Percentiles rank a stretch among this genome's conserved stretches.
Conservation (phyloP, 2,113 vertebrate genomes). For the Tachycineta bicolor region DNA sequence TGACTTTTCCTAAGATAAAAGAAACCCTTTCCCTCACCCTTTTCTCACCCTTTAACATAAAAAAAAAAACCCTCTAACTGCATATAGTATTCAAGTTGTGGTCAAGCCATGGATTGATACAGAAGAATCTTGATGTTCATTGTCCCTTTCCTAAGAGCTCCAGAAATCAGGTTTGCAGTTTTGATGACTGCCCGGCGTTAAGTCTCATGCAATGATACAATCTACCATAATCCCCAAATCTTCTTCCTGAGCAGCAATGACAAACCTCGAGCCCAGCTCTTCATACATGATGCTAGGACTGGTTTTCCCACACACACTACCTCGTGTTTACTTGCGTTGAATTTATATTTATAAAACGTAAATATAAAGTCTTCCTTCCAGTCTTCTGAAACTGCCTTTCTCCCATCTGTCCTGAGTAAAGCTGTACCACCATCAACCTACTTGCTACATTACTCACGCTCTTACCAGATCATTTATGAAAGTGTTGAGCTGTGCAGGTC, state of each 20-base stretch:
- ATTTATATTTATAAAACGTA: neutral
- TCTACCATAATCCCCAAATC: neutral
- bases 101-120: neutral
- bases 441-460: neutral
- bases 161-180: neutral
- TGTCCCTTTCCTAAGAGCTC: neutral
- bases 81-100: neutral
- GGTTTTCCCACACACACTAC: neutral
- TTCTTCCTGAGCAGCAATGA: neutral
- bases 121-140: neutral
- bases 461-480: neutral
- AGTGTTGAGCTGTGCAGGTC: neutral
- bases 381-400: neutral
- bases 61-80: neutral
- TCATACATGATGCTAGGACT: neutral
- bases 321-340: neutral
- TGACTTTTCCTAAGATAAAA: neutral
- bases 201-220: neutral
- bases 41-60: neutral
- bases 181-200: neutral
- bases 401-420: neutral
- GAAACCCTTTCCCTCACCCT: neutral
- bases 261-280: neutral
- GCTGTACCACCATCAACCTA: neutral
- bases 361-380: neutral